Conservation (phyloP, 2,797 vertebrate species). For the Florisuga fusca region DNA sequence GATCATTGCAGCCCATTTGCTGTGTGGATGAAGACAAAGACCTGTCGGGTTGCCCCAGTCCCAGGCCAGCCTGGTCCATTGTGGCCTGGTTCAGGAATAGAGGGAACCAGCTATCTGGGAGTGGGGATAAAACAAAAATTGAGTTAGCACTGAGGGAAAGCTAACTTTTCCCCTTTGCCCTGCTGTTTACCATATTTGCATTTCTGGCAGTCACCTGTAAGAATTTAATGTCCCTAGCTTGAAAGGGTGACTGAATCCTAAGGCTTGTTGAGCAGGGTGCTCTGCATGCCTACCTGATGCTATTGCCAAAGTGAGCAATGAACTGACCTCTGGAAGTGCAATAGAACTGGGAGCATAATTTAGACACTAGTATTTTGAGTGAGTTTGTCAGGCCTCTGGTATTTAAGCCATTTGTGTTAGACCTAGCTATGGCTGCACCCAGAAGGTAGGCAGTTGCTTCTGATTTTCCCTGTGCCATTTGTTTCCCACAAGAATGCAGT, state of each 20-base stretch:
- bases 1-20: not conserved
- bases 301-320: rapidly evolving
- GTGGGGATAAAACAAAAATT: not conserved
- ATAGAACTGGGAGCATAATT: not conserved
- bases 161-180: not conserved
- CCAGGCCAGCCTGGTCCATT: slow-evolving; percentile 33
- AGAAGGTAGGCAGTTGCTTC: not conserved
- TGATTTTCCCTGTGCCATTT: not conserved
- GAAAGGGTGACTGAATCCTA: not conserved
- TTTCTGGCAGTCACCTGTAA: not conserved
- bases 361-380: not conserved
- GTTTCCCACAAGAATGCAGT: not conserved
- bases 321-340: not conserved
- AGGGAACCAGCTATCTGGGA: slow-evolving; percentile 56
- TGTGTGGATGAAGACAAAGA: not conserved
- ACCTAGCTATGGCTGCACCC: not conserved
- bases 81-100: slow-evolving; percentile 21
- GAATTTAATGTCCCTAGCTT: rapidly evolving
- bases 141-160: not conserved
- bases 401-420: not conserved
- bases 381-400: slow-evolving; percentile 1
- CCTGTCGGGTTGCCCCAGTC: not conserved
- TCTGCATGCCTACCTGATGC: not conserved
- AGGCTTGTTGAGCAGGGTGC: not conserved
- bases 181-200: not conserved